Evolutionary conservation across 2,888 invertebrate genomes (phyloP).

Genomic region (Meteorus colon): DNA sequence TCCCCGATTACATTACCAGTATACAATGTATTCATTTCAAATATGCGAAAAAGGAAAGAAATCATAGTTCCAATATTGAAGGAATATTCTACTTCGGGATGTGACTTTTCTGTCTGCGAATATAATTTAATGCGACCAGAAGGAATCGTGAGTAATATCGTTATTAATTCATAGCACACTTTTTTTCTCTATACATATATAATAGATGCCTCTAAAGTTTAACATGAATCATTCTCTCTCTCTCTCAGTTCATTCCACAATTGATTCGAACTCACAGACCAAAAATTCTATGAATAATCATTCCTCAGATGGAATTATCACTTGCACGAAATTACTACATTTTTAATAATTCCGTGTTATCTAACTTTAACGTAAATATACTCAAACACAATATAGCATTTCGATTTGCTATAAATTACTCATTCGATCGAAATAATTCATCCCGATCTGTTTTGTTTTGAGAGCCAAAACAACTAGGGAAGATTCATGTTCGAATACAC

Average conservation of each 20-base stretch:
- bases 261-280: slow-evolving; percentile 32
- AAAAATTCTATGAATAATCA: slow-evolving; percentile 41
- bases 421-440: slow-evolving; percentile 4
- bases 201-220: slow-evolving; percentile 56
- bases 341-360: slow-evolving; percentile 25
- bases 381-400: background rate
- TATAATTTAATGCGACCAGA: slow-evolving; percentile 22
- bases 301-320: slow-evolving; percentile 59
- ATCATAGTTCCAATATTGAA: background rate
- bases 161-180: slow-evolving; percentile 54
- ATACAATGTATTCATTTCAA: slow-evolving; percentile 2
- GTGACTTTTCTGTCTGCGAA: background rate
- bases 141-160: slow-evolving; percentile 21
- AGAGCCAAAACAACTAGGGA: background rate
- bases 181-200: slow-evolving; percentile 50
- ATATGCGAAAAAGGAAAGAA: background rate
- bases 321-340: slow-evolving; percentile 50
- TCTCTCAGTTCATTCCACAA: slow-evolving; percentile 1
- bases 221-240: slow-evolving; percentile 26
- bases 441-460: slow-evolving; percentile 22
- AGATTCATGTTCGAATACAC: background rate
- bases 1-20: slow-evolving; percentile 11
- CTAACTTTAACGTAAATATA: background rate
- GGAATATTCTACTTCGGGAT: slow-evolving; percentile 20
- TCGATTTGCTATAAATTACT: slow-evolving; percentile 1